Conservation (phyloP, 2,797 vertebrate genomes). For the Hapalemur alaotrensis region DNA sequence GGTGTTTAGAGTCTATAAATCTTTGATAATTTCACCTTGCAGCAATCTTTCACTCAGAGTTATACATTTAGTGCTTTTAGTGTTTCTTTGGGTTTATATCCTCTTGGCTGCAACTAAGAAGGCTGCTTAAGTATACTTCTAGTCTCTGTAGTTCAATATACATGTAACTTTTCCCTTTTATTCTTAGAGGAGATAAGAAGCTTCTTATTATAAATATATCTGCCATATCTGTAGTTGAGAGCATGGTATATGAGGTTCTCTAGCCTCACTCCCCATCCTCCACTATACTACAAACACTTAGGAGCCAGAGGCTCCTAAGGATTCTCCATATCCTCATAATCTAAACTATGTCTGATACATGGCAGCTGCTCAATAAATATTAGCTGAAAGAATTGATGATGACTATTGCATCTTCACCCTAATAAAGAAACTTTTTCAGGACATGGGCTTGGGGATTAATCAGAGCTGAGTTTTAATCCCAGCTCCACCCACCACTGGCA, state of each 20-base stretch:
- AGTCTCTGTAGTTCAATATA: background rate
- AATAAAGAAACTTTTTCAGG: background rate
- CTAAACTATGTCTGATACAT: background rate
- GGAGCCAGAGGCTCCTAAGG: background rate
- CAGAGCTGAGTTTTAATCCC: background rate
- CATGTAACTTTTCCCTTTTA: background rate
- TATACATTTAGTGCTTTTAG: background rate
- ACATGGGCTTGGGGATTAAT: background rate
- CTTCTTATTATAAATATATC: background rate
- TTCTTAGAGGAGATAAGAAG: background rate
- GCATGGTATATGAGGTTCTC: background rate
- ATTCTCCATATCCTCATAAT: background rate
- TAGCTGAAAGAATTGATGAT: background rate
- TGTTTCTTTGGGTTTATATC: conserved; percentile 7
- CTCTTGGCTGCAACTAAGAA: background rate
- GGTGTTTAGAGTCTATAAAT: background rate
- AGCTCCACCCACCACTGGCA: background rate
- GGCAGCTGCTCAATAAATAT: background rate
- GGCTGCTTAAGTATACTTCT: background rate
- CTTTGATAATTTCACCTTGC: background rate
- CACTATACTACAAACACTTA: background rate
- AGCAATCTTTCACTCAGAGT: background rate
- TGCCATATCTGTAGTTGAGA: background rate
- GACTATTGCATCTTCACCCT: background rate
- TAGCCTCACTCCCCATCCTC: background rate